Evolutionary conservation across 2,797 vertebrate genomes (phyloP).

Genomic region (Sebastes iracundus): DNA sequence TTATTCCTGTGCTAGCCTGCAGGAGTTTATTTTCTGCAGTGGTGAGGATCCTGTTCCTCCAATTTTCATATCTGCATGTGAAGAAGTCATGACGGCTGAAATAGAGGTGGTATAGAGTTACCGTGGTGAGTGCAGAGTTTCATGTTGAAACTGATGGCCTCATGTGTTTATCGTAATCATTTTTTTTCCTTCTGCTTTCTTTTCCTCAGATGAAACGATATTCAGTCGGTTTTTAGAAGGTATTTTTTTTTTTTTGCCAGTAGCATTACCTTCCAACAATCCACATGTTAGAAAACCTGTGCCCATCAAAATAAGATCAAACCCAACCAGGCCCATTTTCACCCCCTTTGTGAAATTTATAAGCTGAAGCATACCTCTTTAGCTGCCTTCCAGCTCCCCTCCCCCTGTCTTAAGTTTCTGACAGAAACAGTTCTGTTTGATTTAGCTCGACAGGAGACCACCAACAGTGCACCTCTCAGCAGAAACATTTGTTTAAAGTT

Average conservation of each 20-base stretch:
- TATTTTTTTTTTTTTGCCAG: slow-evolving; percentile 41
- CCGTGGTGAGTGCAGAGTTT: not conserved
- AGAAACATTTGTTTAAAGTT: slow-evolving; percentile 78
- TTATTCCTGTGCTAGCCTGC: slow-evolving; percentile 16
- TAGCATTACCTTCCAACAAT: slow-evolving; percentile 14
- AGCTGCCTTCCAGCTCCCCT: slow-evolving; percentile 34
- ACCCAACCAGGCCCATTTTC: slow-evolving; percentile 50
- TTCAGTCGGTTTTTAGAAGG: slow-evolving; percentile 26
- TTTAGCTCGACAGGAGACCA: slow-evolving; percentile 77
- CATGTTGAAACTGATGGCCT: slow-evolving; percentile 9
- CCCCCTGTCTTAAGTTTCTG: slow-evolving; percentile 56
- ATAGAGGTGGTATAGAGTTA: slow-evolving; percentile 23
- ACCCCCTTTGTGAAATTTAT: slow-evolving; percentile 59
- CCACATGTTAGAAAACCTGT: slow-evolving; percentile 16
- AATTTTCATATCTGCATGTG: slow-evolving; percentile 7
- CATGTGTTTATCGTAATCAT: not conserved
- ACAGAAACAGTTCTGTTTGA: slow-evolving; percentile 75
- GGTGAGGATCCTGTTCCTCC: slow-evolving; percentile 39
- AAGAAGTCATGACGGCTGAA: slow-evolving; percentile 13
- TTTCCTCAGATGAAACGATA: slow-evolving; percentile 25
- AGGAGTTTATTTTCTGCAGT: slow-evolving; percentile 10
- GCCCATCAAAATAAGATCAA: slow-evolving; percentile 66
- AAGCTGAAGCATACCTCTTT: slow-evolving; percentile 45
- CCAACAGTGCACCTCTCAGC: slow-evolving; percentile 74
- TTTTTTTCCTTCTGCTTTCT: slow-evolving; percentile 1